Evolutionary conservation across 92 coral and sea anemone species (phyloP).

Genomic region (Bergia sp.): DNA sequence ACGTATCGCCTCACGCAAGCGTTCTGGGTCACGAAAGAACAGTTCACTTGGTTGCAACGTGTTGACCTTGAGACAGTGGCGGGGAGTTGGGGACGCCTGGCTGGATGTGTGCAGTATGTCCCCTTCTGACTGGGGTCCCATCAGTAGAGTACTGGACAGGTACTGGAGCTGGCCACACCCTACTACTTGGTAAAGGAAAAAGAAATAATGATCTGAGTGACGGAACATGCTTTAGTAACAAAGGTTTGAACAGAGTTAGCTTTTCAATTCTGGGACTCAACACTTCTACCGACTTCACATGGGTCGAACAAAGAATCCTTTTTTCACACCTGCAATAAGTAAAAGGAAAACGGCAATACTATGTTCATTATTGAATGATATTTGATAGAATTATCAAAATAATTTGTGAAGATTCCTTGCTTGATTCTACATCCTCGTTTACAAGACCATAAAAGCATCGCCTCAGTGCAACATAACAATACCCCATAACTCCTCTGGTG

Average conservation of each 20-base stretch:
- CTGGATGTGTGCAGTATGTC: conserved; percentile 53
- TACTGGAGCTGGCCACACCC: conserved; percentile 52
- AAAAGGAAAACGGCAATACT: too few species aligned
- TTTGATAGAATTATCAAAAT: too few species aligned
- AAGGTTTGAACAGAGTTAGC: neutral
- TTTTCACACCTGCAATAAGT: too few species aligned
- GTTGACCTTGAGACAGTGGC: conserved; percentile 71
- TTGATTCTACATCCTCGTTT: too few species aligned
- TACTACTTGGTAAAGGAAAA: conserved; percentile 8
- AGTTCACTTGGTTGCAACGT: conserved; percentile 75
- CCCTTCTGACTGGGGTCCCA: conserved; percentile 79
- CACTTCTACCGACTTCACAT: too few species aligned
- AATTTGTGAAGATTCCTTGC: too few species aligned
- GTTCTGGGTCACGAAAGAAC: conserved; percentile 70
- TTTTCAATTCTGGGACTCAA: too few species aligned
- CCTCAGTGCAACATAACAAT: too few species aligned
- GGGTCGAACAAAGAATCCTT: too few species aligned
- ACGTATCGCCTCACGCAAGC: conserved; percentile 52
- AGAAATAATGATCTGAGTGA: neutral
- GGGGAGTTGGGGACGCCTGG: conserved; percentile 75
- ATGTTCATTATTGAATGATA: neutral
- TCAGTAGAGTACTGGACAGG: conserved; percentile 68
- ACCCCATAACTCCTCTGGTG: too few species aligned
- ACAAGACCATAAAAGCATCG: too few species aligned
- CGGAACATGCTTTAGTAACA: neutral